These are phyloP conservation scores for Cephonodes hylas DNA, from an alignment of 2,888 invertebrate species.

Conservation along the genomic window DNA sequence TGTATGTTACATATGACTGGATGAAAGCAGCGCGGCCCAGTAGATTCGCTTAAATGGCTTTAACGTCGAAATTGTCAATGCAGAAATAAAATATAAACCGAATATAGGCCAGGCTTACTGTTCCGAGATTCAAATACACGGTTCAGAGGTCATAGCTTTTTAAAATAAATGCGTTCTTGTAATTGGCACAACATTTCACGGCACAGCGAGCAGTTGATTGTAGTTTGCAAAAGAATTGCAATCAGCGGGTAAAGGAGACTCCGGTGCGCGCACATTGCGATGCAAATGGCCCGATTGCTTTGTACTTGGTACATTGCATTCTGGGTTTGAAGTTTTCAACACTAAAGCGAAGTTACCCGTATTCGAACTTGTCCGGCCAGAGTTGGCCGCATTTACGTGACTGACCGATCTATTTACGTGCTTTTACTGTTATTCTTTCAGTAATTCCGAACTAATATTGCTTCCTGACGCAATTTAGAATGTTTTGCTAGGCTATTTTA, in stretches of 20 bases:
- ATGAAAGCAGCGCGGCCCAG: too few species aligned
- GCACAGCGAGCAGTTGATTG: conserved; percentile 26
- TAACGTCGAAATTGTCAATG: not conserved
- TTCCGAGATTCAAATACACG: not conserved
- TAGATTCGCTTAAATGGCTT: too few species aligned
- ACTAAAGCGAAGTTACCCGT: not conserved
- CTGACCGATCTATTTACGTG: not conserved
- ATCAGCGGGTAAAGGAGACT: conserved; percentile 24
- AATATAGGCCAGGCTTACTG: not conserved
- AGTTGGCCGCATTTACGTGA: not conserved
- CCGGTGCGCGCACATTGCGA: conserved; percentile 19
- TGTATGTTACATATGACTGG: too few species aligned
- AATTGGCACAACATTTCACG: conserved; percentile 33
- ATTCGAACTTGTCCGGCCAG: not conserved
- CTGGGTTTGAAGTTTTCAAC: conserved; percentile 14
- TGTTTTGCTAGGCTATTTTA: too few species aligned
- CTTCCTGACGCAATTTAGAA: too few species aligned
- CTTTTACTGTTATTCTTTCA: not conserved
- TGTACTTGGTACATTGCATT: conserved; percentile 22
- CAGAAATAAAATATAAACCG: not conserved
- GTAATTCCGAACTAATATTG: not conserved
- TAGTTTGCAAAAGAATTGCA: conserved; percentile 31
- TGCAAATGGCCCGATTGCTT: conserved; percentile 22
- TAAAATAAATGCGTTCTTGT: conserved; percentile 29
- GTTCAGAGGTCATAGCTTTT: conserved; percentile 16